phyloP scores from a whole-genome alignment of 2,797 vertebrate species.

The Petrocephalus schoutedeni region DNA sequence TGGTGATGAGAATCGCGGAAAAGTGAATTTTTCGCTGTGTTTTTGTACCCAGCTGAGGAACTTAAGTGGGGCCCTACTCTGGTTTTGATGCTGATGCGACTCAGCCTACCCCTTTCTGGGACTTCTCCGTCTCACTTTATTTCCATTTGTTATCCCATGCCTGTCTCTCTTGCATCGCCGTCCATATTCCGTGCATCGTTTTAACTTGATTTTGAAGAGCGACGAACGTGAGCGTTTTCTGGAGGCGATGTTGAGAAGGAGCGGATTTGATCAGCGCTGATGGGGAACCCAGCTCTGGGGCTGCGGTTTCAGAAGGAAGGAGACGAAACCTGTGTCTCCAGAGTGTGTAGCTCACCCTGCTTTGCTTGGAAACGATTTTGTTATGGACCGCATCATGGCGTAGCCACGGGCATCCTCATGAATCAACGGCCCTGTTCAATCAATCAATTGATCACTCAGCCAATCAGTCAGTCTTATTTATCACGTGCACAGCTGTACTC shows the following conservation, averaged over 20 bases:
- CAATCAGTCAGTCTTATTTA: neutral
- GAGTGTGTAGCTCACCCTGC: neutral
- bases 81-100: neutral
- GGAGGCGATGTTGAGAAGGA: neutral
- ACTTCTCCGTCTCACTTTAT: neutral
- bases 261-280: neutral
- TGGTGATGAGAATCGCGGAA: neutral
- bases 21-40: neutral
- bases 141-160: neutral
- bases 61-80: neutral
- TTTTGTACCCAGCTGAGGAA: neutral
- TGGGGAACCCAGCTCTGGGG: neutral
- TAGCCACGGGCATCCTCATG: neutral
- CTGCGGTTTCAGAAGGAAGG: neutral
- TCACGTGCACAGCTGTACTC: neutral
- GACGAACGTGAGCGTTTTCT: neutral
- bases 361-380: neutral
- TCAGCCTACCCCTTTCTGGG: neutral
- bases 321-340: neutral
- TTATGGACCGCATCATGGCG: neutral
- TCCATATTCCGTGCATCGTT: neutral
- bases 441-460: neutral
- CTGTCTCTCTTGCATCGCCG: neutral
- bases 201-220: constrained; percentile 6
- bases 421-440: neutral